Evolutionary conservation across 2,113 vertebrate genomes (phyloP), one percentile per base, ranked within the genome.

Genomic region (Malaclemys terrapin): DNA sequence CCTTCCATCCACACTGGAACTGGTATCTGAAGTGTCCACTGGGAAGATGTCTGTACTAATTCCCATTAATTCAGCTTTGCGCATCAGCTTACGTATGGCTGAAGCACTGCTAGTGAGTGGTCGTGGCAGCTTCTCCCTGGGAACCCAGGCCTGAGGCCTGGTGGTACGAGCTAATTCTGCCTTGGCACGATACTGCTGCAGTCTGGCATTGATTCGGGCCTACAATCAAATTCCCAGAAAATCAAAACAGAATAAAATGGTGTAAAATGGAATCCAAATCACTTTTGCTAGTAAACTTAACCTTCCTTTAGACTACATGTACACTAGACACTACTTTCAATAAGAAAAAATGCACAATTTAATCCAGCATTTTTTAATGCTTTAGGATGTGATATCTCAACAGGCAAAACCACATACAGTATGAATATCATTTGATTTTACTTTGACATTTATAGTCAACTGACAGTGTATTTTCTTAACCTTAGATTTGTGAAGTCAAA

Each of bases 1-100:
- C 85, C 99, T 98, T 84, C 99, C 99, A 59, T 99, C 99, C 96
- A 99, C 98, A 92, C 99, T 99, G 97, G 99, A 99, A 62, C 98
- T 99, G 10, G 99, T 99, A 90, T 99, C 99, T 1, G 99, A 99
- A 49, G 99, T 99, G 94, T 99, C 99, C 92, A 99, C 99, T 1
- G 99, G 99, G 89, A 99, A 99, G 85, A 99, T 99, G 95, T 99
- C 99, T 0, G 99, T 99, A 96, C 99, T 99, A 94, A 99, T 99
- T n/a, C 99, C 99, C 99, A 99, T 99, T 31, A 99, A 93, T 47
- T 99, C 99, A 0, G 99, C 99, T 94, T 99, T 99, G 84, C 99
- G 99, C 99, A 99, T 99, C 57, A 99, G 98, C 91, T 99, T 99
- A 24, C 99, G 98, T 90, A 99, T 99, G 92, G 99, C 99, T 0